These are phyloP conservation scores for Apteryx owenii DNA, from an alignment of 2,113 vertebrate species.

Conservation along the genomic window DNA sequence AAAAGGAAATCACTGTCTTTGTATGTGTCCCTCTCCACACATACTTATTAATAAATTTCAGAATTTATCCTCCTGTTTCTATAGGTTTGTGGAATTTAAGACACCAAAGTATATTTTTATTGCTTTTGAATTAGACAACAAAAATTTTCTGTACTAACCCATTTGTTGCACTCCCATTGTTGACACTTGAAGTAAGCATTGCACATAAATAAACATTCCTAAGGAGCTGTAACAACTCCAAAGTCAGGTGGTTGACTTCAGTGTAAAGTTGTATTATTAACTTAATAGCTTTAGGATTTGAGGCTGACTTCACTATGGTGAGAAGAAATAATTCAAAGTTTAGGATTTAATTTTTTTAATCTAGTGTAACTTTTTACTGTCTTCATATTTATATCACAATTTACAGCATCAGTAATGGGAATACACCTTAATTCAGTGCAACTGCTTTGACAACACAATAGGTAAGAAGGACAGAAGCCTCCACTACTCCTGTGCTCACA, in stretches of 20 bases:
- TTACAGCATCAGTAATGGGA: not conserved
- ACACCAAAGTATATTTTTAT: not conserved
- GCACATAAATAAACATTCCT: not conserved
- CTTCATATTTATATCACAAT: not conserved
- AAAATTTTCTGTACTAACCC: not conserved
- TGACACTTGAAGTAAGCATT: not conserved
- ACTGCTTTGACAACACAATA: not conserved
- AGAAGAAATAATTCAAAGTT: not conserved
- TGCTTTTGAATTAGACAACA: not conserved
- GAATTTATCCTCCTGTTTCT: not conserved
- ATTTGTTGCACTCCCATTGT: not conserved
- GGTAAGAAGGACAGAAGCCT: not conserved
- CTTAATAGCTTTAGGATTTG: not conserved
- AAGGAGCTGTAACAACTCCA: not conserved
- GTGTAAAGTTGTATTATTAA: not conserved
- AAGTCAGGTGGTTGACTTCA: not conserved
- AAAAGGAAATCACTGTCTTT: not conserved
- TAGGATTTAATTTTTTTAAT: not conserved
- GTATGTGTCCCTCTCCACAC: rapidly evolving
- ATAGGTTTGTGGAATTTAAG: not conserved
- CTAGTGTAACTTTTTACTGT: not conserved
- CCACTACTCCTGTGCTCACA: not conserved
- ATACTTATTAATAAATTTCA: not conserved
- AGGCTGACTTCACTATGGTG: not conserved
- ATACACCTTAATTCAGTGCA: not conserved